Base-by-base conservation (phyloP, 1,140 invertebrate genomes). In the Cecropterus lyciades region DNA sequence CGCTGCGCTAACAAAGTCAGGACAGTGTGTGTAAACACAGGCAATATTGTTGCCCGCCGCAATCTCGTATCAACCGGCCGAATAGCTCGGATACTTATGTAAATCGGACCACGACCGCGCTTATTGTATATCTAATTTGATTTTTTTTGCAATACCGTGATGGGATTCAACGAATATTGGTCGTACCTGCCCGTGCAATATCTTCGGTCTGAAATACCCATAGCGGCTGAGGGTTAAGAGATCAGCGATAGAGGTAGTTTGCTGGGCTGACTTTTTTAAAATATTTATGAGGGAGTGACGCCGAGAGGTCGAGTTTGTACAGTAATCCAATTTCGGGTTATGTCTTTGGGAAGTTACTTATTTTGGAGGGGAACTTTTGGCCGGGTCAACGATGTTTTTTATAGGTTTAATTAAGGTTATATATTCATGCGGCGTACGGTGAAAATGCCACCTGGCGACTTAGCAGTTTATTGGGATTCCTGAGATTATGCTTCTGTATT, bases 51-150 rank as follows among this genome's bases (percentile, higher is more conserved):
- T 69, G 71, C 70, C 79, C 77, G 56, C 80, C 88, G 84, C 86
- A 89, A 87, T 89, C 88, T 82, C 76, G 79, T 80, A 87, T 88
- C 85, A 83, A 73, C 73, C 77, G 79, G 64, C 84, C 86, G 77
- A 91, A 91, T 91, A 87, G 79, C 84, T 72, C 13, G 80, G 79
- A 88, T 91, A 82, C 84, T 89, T 91, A 91, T 91, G 87, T 87
- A 91, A 91, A 91, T 91, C 70, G 74, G 79, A 70, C 71, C 85
- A 89, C 80, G 77, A 82, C 77, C 83, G 69, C 74, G 83, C 87
- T 91, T 91, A 91, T 91, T 91, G 88, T 89, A 78, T 89, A 88
- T 89, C 84, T 91, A 89, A 91, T 91, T 91, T 88, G 87, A 90
- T 87, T 90, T 82, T 85, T 89, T 90, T 88, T 79, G 84, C 84